Evolutionary conservation across 2,113 vertebrate species (phyloP).

Genomic region (Suricata suricatta): DNA sequence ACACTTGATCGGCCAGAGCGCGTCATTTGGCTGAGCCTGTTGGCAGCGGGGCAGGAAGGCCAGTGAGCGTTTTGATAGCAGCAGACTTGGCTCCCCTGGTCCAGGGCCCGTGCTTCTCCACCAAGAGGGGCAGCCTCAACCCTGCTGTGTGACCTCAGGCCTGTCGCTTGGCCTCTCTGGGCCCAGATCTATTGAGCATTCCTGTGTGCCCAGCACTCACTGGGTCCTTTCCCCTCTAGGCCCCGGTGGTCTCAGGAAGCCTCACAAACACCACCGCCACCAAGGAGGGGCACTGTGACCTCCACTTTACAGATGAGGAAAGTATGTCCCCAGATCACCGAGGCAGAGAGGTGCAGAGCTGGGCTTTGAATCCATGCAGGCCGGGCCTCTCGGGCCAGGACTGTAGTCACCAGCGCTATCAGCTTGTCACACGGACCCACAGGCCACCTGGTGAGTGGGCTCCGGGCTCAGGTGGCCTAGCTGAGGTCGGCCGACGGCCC

Average conservation of each 20-base stretch:
- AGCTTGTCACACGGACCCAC: rapidly evolving
- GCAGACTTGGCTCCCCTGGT: rapidly evolving
- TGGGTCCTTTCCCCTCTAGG: not conserved
- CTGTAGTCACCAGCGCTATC: rapidly evolving
- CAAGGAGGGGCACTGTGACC: rapidly evolving
- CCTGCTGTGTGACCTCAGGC: not conserved
- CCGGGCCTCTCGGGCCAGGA: not conserved
- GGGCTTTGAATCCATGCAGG: not conserved
- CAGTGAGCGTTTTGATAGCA: rapidly evolving
- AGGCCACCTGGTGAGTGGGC: not conserved
- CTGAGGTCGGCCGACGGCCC: not conserved
- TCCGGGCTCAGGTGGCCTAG: rapidly evolving
- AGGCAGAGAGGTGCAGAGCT: not conserved
- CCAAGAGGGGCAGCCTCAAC: rapidly evolving
- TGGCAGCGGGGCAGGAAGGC: rapidly evolving
- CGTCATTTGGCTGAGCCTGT: not conserved
- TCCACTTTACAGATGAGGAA: not conserved
- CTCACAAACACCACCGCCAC: not conserved
- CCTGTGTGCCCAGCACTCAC: not conserved
- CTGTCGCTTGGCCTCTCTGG: not conserved
- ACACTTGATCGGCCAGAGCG: rapidly evolving
- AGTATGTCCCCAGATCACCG: not conserved
- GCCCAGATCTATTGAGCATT: no score
- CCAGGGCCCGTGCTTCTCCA: not conserved
- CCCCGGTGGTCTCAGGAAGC: rapidly evolving